Evolutionary conservation across 2,113 vertebrate species (phyloP), one percentile per base, ranked within the genome.

Genomic region (Toxostoma redivivum): DNA sequence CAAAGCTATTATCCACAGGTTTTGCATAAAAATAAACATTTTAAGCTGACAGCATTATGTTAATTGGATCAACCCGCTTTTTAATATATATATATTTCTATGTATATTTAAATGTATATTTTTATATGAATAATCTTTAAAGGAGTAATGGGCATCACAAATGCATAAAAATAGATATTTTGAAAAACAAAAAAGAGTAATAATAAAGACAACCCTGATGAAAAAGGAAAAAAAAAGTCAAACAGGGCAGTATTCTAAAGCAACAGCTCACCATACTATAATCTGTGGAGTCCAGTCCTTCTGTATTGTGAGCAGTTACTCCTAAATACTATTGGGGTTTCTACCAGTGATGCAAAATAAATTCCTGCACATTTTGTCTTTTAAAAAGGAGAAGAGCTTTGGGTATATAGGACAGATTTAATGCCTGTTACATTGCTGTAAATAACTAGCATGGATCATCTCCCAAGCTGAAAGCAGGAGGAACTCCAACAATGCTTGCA

Each of bases 111-210:
- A 80, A 83, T 58, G 82, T 91, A 87, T 93, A 86, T 88, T 91
- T 89, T 93, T 88, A 87, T 90, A 94, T 69, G 56, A 90, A 94
- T 91, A 91, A 31, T 82, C 78, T 96, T 92, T 74, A 73, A 83
- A 94, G 70, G 53, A 93, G 58, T 94, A 94, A 93, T 70, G 78
- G 72, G 51, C 82, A 92, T 92, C 95, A 96, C 37, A 96, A 96
- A 97, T 82, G 81, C 96, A 96, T 95, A 97, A 97, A 97, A 97
- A 97, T 96, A 97, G 83, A 86, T 90, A 93, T 79, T 96, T 82
- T n/a, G 51, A 47, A 67, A 67, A 80, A 65, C 31, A 54, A 35
- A 73, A 86, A 78, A 40, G 24, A 70, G 51, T 81, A 83, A 84
- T 82, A 92, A 76, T 62, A 87, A 86, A 88, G 58, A 89, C 54